phyloP scores from a whole-genome alignment of 1,140 invertebrate species.

The Hycleus cichorii region DNA sequence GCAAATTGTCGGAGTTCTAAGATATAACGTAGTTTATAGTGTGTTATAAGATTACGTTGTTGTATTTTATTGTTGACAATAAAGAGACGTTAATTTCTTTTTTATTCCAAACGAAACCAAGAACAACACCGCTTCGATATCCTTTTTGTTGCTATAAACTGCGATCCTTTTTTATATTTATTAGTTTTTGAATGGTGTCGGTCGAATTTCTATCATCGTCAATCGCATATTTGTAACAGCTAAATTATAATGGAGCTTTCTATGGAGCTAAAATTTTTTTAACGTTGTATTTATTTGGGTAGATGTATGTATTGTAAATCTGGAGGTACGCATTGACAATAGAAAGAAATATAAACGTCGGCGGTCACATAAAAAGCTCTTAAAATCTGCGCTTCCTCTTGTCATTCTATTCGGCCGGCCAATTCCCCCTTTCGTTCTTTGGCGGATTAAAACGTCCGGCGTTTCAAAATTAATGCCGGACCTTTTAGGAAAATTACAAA shows the following conservation, averaged over 20 bases:
- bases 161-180: no score
- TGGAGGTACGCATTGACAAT: slow-evolving; percentile 5
- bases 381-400: slow-evolving; percentile 24
- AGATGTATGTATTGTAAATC: no score
- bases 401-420: slow-evolving; percentile 5
- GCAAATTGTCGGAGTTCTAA: no score
- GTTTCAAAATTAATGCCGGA: slow-evolving; percentile 28
- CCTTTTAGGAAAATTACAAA: slow-evolving; percentile 30
- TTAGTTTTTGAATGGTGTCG: no score
- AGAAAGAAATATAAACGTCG: slow-evolving; percentile 22
- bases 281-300: no score
- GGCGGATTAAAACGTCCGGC: slow-evolving; percentile 29
- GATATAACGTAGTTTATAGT: slow-evolving; percentile 1
- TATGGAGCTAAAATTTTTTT: no score
- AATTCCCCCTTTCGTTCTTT: slow-evolving; percentile 19
- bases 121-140: no score
- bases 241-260: no score
- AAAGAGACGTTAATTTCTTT: neutral
- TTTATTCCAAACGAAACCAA: no score
- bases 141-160: no score
- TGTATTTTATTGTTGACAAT: slow-evolving; percentile 23
- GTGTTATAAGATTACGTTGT: slow-evolving; percentile 20
- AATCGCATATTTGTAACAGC: no score
- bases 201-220: no score
- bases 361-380: slow-evolving; percentile 20